Base-by-base conservation (phyloP, 37 sponge, comb jelly and placozoan species). In the Axinella damicornis region DNA sequence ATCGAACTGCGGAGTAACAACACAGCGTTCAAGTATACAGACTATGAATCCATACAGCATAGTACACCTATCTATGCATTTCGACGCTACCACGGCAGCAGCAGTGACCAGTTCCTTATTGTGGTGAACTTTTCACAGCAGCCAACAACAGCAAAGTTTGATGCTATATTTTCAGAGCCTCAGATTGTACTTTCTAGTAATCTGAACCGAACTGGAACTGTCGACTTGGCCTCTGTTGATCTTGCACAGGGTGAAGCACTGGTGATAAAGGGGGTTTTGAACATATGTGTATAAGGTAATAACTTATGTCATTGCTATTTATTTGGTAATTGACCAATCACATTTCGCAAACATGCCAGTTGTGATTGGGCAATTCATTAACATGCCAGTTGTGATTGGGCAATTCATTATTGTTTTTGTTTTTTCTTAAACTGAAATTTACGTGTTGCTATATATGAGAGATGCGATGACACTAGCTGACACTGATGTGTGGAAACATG, bases 41-140 rank as follows among this genome's bases (percentile, higher is more conserved):
- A 55, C 41, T 90, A 94, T 37, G 14, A 55, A 0, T 22, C 18
- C 4, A 35, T 88, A 38, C 20, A 52, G 61, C 80, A 89, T 36
- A 71, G 78, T 1, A 66, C 66, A 5, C 79, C 88, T 9, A 32
- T 84, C 25, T 73, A 81, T 55, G 91, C 77, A 13, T 96, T 73
- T 70, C 71, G 57, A 18, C 88, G 96, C 5, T 86, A 75, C 56
- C 59, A 74, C 59, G 61, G 72, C 12, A 70, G 57, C 25, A 57
- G 41, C 58, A 56, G 41, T 19, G 53, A 81, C 19, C 53, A 83
- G 38, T 78, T 56, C 62, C 30, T 87, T 0, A 81, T 94, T 1
- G 74, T 90, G 36, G 78, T 94, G 9, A 94, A 94, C 60, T 94
- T 94, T 68, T 63, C 73, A 24, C 33, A 57, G 15, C 27, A 76